Evolutionary conservation across 2,888 invertebrate genomes (phyloP).

Genomic region (Sympetrum striolatum): DNA sequence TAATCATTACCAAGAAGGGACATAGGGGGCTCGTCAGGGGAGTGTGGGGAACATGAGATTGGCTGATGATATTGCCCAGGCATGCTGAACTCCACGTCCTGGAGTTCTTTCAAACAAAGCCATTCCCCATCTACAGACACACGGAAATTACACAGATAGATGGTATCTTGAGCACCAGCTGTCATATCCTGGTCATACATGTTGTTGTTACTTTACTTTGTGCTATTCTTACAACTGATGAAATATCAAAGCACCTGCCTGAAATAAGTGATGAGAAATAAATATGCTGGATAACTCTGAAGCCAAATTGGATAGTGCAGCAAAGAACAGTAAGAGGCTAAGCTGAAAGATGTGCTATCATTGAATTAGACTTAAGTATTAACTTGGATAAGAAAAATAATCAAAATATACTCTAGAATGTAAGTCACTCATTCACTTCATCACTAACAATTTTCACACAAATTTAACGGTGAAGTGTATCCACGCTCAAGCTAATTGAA

Average conservation of each 20-base stretch:
- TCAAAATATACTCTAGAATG: background rate
- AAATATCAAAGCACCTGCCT: constrained; percentile 11
- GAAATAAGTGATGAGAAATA: background rate
- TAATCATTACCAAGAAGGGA: constrained; percentile 65
- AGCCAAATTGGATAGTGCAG: background rate
- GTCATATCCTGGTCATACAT: constrained; percentile 57
- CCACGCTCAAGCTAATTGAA: background rate
- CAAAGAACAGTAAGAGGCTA: constrained; percentile 1
- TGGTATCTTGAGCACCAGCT: constrained; percentile 93
- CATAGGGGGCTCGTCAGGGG: constrained; percentile 68
- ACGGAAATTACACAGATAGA: constrained; percentile 95
- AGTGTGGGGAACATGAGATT: constrained; percentile 66
- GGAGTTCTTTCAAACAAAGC: constrained; percentile 92
- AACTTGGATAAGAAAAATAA: background rate
- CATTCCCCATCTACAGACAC: constrained; percentile 97
- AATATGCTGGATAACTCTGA: constrained; percentile 1
- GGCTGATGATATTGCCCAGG: constrained; percentile 57
- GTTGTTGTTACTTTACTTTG: constrained; percentile 20
- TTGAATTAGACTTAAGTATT: background rate
- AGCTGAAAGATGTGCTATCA: constrained; percentile 14
- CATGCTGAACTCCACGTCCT: constrained; percentile 83
- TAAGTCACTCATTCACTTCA: background rate
- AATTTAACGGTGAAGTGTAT: background rate
- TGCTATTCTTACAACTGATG: background rate
- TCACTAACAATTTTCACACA: background rate